Evolutionary conservation across 2,113 vertebrate species (phyloP), one percentile per base, ranked within the genome.

Genomic region (Paralichthys olivaceus): DNA sequence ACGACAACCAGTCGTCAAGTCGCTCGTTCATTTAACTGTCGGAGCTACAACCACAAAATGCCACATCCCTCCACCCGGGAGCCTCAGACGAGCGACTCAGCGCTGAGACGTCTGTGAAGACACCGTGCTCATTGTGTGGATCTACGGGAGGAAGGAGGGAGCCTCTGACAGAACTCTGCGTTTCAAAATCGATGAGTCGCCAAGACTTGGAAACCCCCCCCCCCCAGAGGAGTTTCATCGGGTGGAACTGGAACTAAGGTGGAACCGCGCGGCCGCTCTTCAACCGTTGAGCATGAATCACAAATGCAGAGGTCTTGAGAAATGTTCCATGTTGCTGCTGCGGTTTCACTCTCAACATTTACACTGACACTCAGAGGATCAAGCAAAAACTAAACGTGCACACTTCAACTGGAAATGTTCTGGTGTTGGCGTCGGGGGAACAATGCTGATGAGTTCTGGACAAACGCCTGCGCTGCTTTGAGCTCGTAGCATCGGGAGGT

Each of bases 231-330:
- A 72, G 76, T 11, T 37, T 72, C 54, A 13, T 28, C 19, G 61
- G 73, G 72, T 65, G 64, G 49, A 70, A 79, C 80, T 86, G 72
- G 71, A 80, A 80, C 54, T 63, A 54, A 87, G 60, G 69, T 75
- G 80, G 70, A 72, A 70, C 11, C 75, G 28, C 15, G 25, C 54
- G 1, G 32, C 47, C 2, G 6, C 12, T 1, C 13, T 32, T 5
- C 1, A 22, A 54, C 63, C 14, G 11, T 60, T 7, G 1, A 75
- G 67, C 55, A 69, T 80, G 83, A 79, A 47, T 84, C 79, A 63
- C 54, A 57, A 23, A 34, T 13, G 40, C 29, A 19, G 40, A 28
- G 56, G 12, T 43, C 40, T 15, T 12, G 13, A 32, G 62, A 51
- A 69, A 37, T 13, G 57, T 23, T 53, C 11, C 23, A 1, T 15